phyloP scores from a whole-genome alignment of 2,888 invertebrate species.

The Phorcus lineatus region DNA sequence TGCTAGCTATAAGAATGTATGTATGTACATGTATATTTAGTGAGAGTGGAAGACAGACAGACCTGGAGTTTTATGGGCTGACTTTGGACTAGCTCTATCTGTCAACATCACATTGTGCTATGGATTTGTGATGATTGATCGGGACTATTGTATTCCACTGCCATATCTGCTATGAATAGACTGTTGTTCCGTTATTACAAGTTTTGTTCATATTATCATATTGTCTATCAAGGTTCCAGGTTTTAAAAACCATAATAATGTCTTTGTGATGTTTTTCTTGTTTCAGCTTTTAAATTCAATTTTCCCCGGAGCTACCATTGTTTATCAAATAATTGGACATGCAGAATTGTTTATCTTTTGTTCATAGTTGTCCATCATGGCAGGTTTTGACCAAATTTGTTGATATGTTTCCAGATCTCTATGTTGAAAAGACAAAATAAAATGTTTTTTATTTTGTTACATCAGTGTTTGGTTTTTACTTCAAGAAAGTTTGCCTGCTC shows the following conservation, averaged over 20 bases:
- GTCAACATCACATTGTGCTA: not conserved
- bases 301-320: not conserved
- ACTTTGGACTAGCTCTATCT: not conserved
- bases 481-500: too few relatives aligned
- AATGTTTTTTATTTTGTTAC: conserved; percentile 15
- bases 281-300: not conserved
- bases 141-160: not conserved
- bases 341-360: not conserved
- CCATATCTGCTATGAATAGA: not conserved
- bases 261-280: conserved; percentile 2
- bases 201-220: conserved; percentile 13
- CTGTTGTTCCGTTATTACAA: conserved; percentile 2
- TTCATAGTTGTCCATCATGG: not conserved
- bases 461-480: not conserved
- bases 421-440: conserved; percentile 15
- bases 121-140: not conserved
- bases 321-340: not conserved
- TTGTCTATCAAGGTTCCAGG: conserved; percentile 11
- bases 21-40: too few relatives aligned
- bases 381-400: conserved; percentile 10
- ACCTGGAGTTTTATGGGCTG: not conserved
- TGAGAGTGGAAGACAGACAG: too few relatives aligned
- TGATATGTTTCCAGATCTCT: conserved; percentile 13
- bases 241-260: not conserved
- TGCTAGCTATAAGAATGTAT: too few relatives aligned